Evolutionary conservation across 53 echinoderm and acorn worm species (phyloP), one percentile per base, ranked within the genome.

Genomic region (Crossaster papposus): DNA sequence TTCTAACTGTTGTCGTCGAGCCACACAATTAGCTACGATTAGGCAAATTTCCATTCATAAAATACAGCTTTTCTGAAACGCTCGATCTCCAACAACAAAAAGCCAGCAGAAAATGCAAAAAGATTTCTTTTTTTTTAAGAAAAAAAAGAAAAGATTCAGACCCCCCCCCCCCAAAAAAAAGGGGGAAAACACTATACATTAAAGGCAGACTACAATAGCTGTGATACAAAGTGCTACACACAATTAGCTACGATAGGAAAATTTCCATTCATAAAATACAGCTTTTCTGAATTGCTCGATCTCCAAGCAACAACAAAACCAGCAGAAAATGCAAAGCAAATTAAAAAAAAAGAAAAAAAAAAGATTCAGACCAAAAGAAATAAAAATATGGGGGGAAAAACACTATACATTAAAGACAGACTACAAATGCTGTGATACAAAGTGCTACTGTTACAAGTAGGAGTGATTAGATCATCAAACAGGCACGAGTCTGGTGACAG

Each of bases 391-490:
- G 5, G 5, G 3, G 35, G 17, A 14, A 28, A 36, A 28, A 36
- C 12, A 8, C 7, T 2, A 35, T 7, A 35, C 17, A 4, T 35
- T 4, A 35, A 17, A 5, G 63, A 65, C 8, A 68, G 30, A 82
- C n/a, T 12, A 37, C 34, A 65, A 70, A 65, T 65, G 82, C 35
- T 24, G 82, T 65, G 65, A 82, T 37, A 12, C 15, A 26, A 38
- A 24, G 63, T 81, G 79, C 55, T 52, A 81, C 11, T 79, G 20
- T 18, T 54, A 62, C 20, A 44, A 82, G 36, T 36, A 28, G 68
- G 26, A 36, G 36, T 65, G 82, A 82, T 82, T 65, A 28, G 65
- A 36, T 36, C 82, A 68, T 68, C 72, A 85, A 85, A 85, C 72
- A 65, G 83, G 38, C 38, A 17, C 29, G 83, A 65, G 83, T 70